Evolutionary conservation across 2,888 invertebrate species (phyloP), one percentile per base, ranked within the genome.

Genomic region (Epirrhoe alternata): DNA sequence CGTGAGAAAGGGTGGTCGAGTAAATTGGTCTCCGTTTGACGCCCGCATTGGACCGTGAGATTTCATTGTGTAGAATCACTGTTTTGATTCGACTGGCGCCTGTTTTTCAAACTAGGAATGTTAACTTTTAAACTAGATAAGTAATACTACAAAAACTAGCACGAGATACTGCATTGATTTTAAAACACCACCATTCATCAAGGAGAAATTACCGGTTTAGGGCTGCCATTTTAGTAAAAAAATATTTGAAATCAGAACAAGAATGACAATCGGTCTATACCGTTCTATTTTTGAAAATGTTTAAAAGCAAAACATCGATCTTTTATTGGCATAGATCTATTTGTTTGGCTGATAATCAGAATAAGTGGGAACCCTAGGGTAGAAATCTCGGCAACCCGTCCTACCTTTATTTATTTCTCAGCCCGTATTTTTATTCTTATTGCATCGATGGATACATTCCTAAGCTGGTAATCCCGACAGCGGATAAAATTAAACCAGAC

Each of bases 401-500:
- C 86, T 88, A 85, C 86, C 86, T 90, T 88, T 92, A 91, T 92
- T 91, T 93, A 91, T 92, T 89, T 90, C 90, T 86, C 86, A 82
- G 83, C 87, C 87, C 86, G 89, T 88, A 86, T 86, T 89, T 90
- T 92, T 92, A 85, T 78, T 90, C 89, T 87, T 91, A 85, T 92
- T 92, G 89, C 85, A 80, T 80, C 87, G 88, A 84, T 86, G 89
- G 82, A 87, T 89, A 90, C 92, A 93, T 93, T 93, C 93, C 93
- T 91, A 89, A 90, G 91, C 88, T 88, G 86, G 92, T 92, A 92
- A 92, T 92, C 92, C 88, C 87, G 89, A 89, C 92, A 89, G 88
- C 87, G 86, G 91, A 92, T 92, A 92, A 93, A 92, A 92, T 93
- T 92, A 92, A 92, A 90, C 90, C 92, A 93, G 93, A 93, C 93